Percentiles rank a stretch among this genome's conserved stretches.
These are phyloP conservation scores for Caenorhabditis brenneri DNA, from an alignment of 1,140 invertebrate species.

Conservation along the genomic window DNA sequence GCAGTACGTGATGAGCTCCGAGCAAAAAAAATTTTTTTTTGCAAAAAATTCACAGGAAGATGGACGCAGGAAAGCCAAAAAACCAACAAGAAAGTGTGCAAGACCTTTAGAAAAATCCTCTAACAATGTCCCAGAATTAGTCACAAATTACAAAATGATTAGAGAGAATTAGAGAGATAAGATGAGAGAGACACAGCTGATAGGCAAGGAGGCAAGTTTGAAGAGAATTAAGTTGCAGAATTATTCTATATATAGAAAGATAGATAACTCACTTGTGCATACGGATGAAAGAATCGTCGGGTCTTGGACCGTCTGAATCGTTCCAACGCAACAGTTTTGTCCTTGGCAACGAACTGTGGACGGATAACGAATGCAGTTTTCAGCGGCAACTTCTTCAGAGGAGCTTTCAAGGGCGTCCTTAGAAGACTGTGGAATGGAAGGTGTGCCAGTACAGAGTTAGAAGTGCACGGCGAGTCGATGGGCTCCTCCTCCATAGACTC, in stretches of 20 bases:
- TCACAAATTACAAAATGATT: not conserved
- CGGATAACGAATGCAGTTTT: slow-evolving; percentile 19
- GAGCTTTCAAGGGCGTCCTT: not conserved
- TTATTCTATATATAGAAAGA: not conserved
- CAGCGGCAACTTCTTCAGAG: not conserved
- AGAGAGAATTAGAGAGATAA: not conserved
- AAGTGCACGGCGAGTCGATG: not conserved
- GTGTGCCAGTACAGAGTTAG: not conserved
- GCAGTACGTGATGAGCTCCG: too few species aligned
- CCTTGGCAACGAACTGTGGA: slow-evolving; percentile 12
- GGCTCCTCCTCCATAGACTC: not conserved
- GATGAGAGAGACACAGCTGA: not conserved
- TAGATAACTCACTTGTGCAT: slow-evolving; percentile 40
- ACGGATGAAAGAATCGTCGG: slow-evolving; percentile 52
- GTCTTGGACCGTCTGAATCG: slow-evolving; percentile 48
- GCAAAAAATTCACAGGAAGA: too few species aligned
- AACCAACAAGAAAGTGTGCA: too few species aligned
- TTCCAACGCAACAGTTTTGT: slow-evolving; percentile 40
- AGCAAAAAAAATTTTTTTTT: too few species aligned
- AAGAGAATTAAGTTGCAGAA: not conserved
- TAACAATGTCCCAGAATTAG: not conserved
- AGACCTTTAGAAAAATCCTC: too few species aligned
- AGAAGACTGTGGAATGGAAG: not conserved
- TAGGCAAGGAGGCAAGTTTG: too few species aligned
- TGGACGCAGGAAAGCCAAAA: too few species aligned